Percentiles rank a stretch among this genome's conserved stretches.
Conservation (phyloP, 2,888 invertebrate species). For the Arrhopalites spinosus region DNA sequence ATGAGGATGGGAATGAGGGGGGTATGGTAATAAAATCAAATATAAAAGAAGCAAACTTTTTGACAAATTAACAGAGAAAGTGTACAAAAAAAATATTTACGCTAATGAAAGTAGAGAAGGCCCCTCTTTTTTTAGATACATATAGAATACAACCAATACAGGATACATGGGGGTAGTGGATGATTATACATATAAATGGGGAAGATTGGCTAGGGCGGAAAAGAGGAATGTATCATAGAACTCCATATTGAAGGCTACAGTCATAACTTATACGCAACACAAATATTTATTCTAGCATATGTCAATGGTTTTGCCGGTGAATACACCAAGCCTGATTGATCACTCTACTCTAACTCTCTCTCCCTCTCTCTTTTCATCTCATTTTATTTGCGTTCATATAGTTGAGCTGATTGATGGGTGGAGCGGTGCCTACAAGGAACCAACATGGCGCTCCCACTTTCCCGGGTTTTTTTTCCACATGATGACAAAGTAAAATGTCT, state of each 20-base stretch:
- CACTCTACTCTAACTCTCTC: constrained; percentile 1
- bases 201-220: not conserved
- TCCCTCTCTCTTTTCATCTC: constrained; percentile 8
- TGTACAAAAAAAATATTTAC: no score
- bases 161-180: no score
- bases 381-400: constrained; percentile 9
- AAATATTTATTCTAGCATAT: constrained; percentile 31
- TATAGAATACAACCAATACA: no score
- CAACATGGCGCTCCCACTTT: constrained; percentile 34
- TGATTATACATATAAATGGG: no score
- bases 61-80: no score
- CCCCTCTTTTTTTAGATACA: no score
- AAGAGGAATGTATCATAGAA: not conserved
- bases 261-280: constrained; percentile 29
- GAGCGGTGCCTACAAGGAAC: constrained; percentile 7
- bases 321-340: constrained; percentile 16
- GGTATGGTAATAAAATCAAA: no score
- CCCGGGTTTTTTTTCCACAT: constrained; percentile 26
- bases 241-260: not conserved
- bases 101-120: no score
- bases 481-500: constrained; percentile 46
- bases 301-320: constrained; percentile 17
- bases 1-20: no score
- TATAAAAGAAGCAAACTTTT: no score
- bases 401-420: constrained; percentile 25